Evolutionary conservation across 2,113 vertebrate species (phyloP), one percentile per base, ranked within the genome.

Genomic region (Microtus pennsylvanicus): DNA sequence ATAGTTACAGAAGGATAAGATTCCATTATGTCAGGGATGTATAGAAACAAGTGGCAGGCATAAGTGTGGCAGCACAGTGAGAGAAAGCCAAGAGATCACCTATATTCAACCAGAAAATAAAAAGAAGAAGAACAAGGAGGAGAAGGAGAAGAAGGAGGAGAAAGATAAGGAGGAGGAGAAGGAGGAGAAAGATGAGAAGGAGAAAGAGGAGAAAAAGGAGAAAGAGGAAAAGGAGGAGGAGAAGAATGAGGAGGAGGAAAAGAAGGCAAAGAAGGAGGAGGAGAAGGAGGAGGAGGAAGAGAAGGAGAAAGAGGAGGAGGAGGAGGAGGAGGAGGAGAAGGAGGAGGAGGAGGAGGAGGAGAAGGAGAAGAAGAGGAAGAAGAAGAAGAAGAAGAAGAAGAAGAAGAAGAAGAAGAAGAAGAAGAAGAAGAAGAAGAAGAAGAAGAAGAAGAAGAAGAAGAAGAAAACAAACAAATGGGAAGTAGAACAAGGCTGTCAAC

Each of bases 261-360:
- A 52, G 2, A 0, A 52, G 2, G 12, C 13, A 2, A 0, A 52
- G 50, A 2, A 52, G 12, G 12, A 52, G 12, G 1, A 52, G 12
- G 12, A 52, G 38, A 42, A 42, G 12, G 0, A 52, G 50, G 2
- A 52, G 12, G 2, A 52, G 50, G 12, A 52, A 0, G 0, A 52
- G 50, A 0, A 52, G 50, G 2, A 52, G 50, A 0, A 13, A 12
- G 0, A 52, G 50, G 2, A 13, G 12, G 0, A 52, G 12, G 2
- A 52, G 50, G 3, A 52, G 50, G 0, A 52, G 42, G 3, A 42
- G 42, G 3, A 42, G 42, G 3, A 42, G 42, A 42, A 42, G 42
- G 3, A 42, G 42, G 3, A 42, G 42, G 3, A 42, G 42, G 3
- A 42, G 42, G 3, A 42, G 42, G n/a, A 50, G 35, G 4, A 74